Evolutionary conservation across 2,113 vertebrate species (phyloP), one percentile per base, ranked within the genome.

Genomic region (Diphyllodes magnificus): DNA sequence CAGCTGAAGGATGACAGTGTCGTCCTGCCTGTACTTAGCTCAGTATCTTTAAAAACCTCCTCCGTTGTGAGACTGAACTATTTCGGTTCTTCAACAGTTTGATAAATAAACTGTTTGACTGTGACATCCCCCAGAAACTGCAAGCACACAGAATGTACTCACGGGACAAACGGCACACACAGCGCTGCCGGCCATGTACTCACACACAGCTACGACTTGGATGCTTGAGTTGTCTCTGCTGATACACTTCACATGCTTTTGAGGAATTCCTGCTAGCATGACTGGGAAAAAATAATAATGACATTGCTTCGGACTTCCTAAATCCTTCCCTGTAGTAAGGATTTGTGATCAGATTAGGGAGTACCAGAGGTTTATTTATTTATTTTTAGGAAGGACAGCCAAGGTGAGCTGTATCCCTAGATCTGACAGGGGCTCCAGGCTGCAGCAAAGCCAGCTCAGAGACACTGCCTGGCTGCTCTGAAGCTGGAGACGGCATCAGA

Each of bases 341-440:
- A 95, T 96, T 94, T 96, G 76, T 40, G 68, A 94, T 86, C 88
- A 96, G 95, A 96, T 94, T 92, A 93, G 86, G 57, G 88, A 94
- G 72, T 7, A 75, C 22, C 53, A 42, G 80, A 8, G 72, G 11
- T 72, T 90, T 94, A 66, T 93, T 94, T 94, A 94, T 92, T 95
- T 97, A 73, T 97, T 93, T 94, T 51, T 3, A 54, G 33, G 75
- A 96, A 96, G 94, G 92, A 92, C 92, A 72, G 81, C 17, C 80
- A 95, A 94, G 94, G 88, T 96, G 93, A 96, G 87, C 70, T 35
- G 57, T 42, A 82, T 59, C 22, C 5, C 64, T n/a, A 75, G 53
- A 49, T 49, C 61, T 28, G 45, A 92, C 42, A 9, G 66, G 44
- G 80, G 68, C 61, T 82, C 53, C 30, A 21, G 45, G 72, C 73